These are phyloP conservation scores for Clinocottus analis DNA, from an alignment of 2,113 vertebrate species.

Conservation along the genomic window DNA sequence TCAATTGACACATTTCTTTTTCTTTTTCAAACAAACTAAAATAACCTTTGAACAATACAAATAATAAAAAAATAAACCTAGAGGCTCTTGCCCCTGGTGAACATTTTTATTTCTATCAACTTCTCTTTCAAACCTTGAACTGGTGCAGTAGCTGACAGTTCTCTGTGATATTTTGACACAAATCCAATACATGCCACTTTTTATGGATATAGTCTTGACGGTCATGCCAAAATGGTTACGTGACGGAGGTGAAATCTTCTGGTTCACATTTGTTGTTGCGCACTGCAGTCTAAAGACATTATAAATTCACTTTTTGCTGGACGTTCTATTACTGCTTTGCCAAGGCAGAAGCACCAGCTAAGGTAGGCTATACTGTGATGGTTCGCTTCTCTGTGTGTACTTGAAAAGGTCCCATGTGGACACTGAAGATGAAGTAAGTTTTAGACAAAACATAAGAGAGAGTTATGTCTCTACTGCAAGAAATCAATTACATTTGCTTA, in stretches of 20 bases:
- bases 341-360: constrained; percentile 44
- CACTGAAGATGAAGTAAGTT: constrained; percentile 51
- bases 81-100: not conserved
- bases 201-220: constrained; percentile 4
- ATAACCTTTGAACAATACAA: not conserved
- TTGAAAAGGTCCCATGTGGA: constrained; percentile 48
- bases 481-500: constrained; percentile 55
- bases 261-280: constrained; percentile 15
- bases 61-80: no score
- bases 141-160: not conserved
- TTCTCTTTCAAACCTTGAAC: not conserved
- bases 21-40: not conserved
- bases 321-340: constrained; percentile 22
- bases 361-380: constrained; percentile 37
- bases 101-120: not conserved
- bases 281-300: constrained; percentile 20
- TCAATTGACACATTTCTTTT: not conserved
- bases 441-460: constrained; percentile 50
- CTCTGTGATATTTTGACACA: not conserved
- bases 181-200: not conserved
- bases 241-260: constrained; percentile 1
- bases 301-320: constrained; percentile 16
- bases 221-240: constrained; percentile 12
- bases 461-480: constrained; percentile 41
- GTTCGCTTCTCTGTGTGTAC: constrained; percentile 46